Base-by-base conservation (phyloP, 2,888 invertebrate species). In the Uloborus plumipes region DNA sequence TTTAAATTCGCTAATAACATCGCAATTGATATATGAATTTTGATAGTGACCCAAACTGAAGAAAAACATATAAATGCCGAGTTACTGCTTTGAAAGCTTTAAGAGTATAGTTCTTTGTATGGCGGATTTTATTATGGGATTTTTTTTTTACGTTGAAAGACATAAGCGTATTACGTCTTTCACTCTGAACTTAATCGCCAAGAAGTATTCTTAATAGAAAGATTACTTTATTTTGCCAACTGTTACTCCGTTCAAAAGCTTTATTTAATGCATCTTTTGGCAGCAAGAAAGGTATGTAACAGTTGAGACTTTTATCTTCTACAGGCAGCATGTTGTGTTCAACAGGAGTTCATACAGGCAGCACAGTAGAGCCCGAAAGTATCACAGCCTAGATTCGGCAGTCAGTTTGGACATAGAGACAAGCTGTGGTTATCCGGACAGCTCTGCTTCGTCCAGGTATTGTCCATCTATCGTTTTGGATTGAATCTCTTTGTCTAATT, bases 241-340 rank as follows among this genome's bases (percentile, higher is more conserved):
- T 31, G 6, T 39, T n/a, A 65, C 31, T 47, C 0, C 47, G 16
- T 47, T 39, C 14, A 39, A 39, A 18, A 31, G 47, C 18, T 31
- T n/a, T 39, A 39, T 65, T 65, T 18, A 47, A 39, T 13, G 26
- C 15, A 49, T 15, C 53, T 62, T 26, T 51, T 22, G 51, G 61
- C 49, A 50, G 18, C 66, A n/a, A n/a, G n/a, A n/a, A 50, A 18
- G 67, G 55, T 50, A 50, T 75, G 14, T 67, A 66, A 75, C 67
- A 66, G 75, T 50, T 58, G 2, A 65, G 75, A 58, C 58, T 73
- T 80, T 64, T 81, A 22, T 74, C 20, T 55, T 50, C 69, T 70
- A 70, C 74, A 86, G 86, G 85, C 86, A 86, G 69, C 85, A 85
- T 77, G 85, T 86, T 47, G 85, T 85, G 70, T 86, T 86, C 83